A percentile compares a stretch with the other conserved stretches of the same genome.
phyloP scores from a whole-genome alignment of 92 coral and sea anemone genomes.

The Actinostola sp. region DNA sequence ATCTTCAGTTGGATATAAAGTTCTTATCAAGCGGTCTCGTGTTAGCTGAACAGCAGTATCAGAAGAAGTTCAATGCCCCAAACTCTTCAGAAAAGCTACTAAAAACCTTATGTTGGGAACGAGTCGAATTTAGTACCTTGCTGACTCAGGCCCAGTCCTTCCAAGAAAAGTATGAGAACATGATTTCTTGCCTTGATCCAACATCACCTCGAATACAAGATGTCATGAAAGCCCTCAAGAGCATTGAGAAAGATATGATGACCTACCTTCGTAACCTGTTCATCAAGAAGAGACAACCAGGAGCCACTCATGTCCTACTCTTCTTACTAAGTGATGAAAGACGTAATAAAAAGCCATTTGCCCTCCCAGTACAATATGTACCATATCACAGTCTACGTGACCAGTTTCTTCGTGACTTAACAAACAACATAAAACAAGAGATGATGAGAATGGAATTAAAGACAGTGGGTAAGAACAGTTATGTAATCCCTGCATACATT shows the following conservation, averaged over 20 bases:
- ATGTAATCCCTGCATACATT: not conserved
- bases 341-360: constrained; percentile 48
- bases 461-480: constrained; percentile 53
- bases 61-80: constrained; percentile 40
- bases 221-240: constrained; percentile 16
- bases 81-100: constrained; percentile 40
- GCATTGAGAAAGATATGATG: not conserved
- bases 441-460: constrained; percentile 39
- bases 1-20: constrained; percentile 8
- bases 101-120: constrained; percentile 70
- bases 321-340: constrained; percentile 53
- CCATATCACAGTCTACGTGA: constrained; percentile 57
- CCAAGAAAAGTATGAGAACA: constrained; percentile 1
- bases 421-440: constrained; percentile 36
- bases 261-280: constrained; percentile 31
- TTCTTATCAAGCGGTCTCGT: constrained; percentile 38
- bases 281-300: constrained; percentile 64
- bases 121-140: constrained; percentile 67
- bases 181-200: constrained; percentile 29
- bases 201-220: constrained; percentile 11
- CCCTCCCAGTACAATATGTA: constrained; percentile 66
- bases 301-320: constrained; percentile 58
- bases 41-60: constrained; percentile 9
- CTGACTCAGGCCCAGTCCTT: constrained; percentile 55
- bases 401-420: constrained; percentile 58